Percentiles rank a stretch among this genome's conserved stretches.
phyloP scores from a whole-genome alignment of 2,888 invertebrate species.

The Periphyllus acericola region DNA sequence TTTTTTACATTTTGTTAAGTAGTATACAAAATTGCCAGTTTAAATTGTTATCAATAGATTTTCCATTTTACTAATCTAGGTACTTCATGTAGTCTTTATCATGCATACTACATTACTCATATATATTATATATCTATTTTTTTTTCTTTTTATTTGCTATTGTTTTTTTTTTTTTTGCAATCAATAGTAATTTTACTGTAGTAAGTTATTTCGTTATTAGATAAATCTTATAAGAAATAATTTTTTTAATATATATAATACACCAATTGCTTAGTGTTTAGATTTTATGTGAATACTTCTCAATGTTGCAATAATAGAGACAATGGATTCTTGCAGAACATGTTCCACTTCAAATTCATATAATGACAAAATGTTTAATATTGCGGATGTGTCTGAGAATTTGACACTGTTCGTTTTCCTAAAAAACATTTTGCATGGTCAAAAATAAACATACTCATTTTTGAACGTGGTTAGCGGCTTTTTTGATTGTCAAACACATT shows the following conservation, averaged over 20 bases:
- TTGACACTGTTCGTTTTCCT: neutral
- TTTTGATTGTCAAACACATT: conserved; percentile 13
- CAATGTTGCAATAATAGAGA: neutral
- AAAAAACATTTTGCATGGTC: neutral
- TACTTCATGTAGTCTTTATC: conserved; percentile 42
- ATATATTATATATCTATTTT: neutral
- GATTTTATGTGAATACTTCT: neutral
- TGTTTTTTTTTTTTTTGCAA: conserved; percentile 26
- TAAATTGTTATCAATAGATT: conserved; percentile 42
- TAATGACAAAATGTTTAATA: neutral
- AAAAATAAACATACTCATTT: neutral
- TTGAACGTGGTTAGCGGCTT: neutral
- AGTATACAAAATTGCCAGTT: conserved; percentile 23
- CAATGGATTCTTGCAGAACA: neutral
- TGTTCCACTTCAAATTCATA: neutral
- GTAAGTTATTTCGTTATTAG: conserved; percentile 13
- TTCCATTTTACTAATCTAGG: conserved; percentile 31
- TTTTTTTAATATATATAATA: conserved; percentile 45
- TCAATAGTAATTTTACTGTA: conserved; percentile 10
- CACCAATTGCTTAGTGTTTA: conserved; percentile 32
- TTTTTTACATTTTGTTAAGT: conserved; percentile 21
- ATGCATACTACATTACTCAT: neutral
- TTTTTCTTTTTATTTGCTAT: conserved; percentile 37
- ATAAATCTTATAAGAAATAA: conserved; percentile 35
- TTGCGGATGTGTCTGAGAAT: neutral